Percentiles rank a stretch among this genome's conserved stretches.
Evolutionary conservation across 1,140 invertebrate species (phyloP).

Genomic region (Pseudomyrmex gracilis): DNA sequence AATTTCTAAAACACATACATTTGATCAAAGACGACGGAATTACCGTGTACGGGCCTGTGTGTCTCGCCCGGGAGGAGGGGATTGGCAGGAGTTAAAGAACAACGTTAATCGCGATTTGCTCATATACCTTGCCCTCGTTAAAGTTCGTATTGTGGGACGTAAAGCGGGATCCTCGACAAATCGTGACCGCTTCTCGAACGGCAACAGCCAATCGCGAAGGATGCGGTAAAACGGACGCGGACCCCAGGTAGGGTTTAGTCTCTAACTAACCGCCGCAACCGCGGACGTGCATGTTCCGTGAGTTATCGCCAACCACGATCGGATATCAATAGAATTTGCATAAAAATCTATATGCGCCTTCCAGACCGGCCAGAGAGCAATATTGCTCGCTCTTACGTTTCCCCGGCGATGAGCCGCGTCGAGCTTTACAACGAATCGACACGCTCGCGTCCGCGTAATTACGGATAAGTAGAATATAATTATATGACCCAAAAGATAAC

Average conservation of each 20-base stretch:
- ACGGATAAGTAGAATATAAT: slow-evolving; percentile 37
- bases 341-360: slow-evolving; percentile 84
- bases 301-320: slow-evolving; percentile 82
- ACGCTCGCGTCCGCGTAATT: slow-evolving; percentile 32
- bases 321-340: slow-evolving; percentile 85
- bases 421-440: slow-evolving; percentile 61
- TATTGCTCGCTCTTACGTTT: slow-evolving; percentile 75
- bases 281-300: slow-evolving; percentile 81
- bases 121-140: slow-evolving; percentile 49
- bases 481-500: background rate
- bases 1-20: slow-evolving; percentile 73
- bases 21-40: slow-evolving; percentile 65
- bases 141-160: slow-evolving; percentile 42
- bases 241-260: slow-evolving; percentile 72
- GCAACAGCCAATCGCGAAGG: slow-evolving; percentile 52
- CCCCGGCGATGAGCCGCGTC: slow-evolving; percentile 62
- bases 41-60: slow-evolving; percentile 34
- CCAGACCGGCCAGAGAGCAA: slow-evolving; percentile 69
- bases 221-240: slow-evolving; percentile 24
- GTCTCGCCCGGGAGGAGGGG: slow-evolving; percentile 42
- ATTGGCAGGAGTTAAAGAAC: slow-evolving; percentile 1
- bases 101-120: slow-evolving; percentile 67
- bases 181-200: slow-evolving; percentile 56
- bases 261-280: slow-evolving; percentile 75
- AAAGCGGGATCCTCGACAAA: slow-evolving; percentile 48